Evolutionary conservation across 2,888 invertebrate genomes (phyloP).

Genomic region (Achlya flavicornis): DNA sequence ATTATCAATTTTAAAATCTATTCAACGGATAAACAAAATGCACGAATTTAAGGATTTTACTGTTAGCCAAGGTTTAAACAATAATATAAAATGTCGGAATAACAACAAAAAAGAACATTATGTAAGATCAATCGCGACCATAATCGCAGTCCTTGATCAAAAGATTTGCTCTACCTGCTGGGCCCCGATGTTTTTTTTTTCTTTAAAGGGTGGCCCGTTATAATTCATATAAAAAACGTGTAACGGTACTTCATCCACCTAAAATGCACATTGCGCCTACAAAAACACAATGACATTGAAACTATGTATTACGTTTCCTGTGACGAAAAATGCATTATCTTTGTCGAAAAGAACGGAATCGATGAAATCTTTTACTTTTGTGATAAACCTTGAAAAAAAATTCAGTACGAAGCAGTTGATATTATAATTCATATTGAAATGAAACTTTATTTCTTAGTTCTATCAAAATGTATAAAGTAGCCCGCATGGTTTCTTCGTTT

Average conservation of each 20-base stretch:
- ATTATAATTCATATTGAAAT: not conserved
- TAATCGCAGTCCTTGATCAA: slow-evolving; percentile 71
- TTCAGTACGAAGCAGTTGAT: not conserved
- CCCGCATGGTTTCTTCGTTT: slow-evolving; percentile 44
- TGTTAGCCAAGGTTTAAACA: slow-evolving; percentile 59
- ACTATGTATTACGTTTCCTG: slow-evolving; percentile 71
- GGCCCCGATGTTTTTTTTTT: slow-evolving; percentile 66
- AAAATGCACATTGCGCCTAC: slow-evolving; percentile 75
- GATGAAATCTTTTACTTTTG: slow-evolving; percentile 9
- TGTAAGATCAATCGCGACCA: slow-evolving; percentile 62
- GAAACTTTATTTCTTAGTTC: too few species aligned
- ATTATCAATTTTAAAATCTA: slow-evolving; percentile 5
- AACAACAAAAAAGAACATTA: slow-evolving; percentile 57
- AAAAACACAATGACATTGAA: slow-evolving; percentile 77
- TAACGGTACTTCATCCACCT: slow-evolving; percentile 75
- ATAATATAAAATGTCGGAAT: slow-evolving; percentile 58
- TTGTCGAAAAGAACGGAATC: slow-evolving; percentile 34
- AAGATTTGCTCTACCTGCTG: slow-evolving; percentile 77
- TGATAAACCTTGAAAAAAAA: not conserved
- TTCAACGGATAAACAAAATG: slow-evolving; percentile 15
- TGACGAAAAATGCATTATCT: slow-evolving; percentile 56
- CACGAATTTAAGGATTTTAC: slow-evolving; percentile 44
- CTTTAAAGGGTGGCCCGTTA: slow-evolving; percentile 74
- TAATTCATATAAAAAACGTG: slow-evolving; percentile 67
- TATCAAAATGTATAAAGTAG: slow-evolving; percentile 12